phyloP scores from a whole-genome alignment of 2,888 invertebrate genomes.

The Byasa hedistus region DNA sequence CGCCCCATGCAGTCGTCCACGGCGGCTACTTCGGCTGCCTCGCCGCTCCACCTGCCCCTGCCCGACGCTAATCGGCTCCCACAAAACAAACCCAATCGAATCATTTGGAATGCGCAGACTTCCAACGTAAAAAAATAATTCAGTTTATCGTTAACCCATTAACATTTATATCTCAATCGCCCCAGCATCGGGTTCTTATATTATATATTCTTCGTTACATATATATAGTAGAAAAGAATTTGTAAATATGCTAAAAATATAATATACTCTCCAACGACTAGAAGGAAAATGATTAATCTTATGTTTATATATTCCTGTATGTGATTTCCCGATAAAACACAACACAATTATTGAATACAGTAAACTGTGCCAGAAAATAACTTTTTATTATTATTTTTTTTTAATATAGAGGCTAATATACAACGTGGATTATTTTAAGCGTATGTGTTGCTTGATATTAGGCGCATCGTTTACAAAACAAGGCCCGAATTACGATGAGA shows the following conservation, averaged over 20 bases:
- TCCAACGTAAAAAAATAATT: slow-evolving; percentile 7
- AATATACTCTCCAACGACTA: no score
- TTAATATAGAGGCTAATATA: neutral
- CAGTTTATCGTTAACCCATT: slow-evolving; percentile 1
- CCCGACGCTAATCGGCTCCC: slow-evolving; percentile 54
- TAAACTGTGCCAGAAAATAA: no score
- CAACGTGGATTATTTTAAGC: slow-evolving; percentile 13
- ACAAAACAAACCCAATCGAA: slow-evolving; percentile 47
- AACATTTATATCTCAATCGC: neutral
- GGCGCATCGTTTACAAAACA: slow-evolving; percentile 44
- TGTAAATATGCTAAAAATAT: no score
- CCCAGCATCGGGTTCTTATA: neutral
- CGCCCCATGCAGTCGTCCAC: slow-evolving; percentile 65
- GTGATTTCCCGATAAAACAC: no score
- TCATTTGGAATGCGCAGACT: slow-evolving; percentile 38
- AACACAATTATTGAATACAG: no score
- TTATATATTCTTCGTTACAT: neutral
- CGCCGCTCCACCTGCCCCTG: slow-evolving; percentile 46
- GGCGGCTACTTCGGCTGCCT: slow-evolving; percentile 53
- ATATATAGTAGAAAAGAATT: neutral
- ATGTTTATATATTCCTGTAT: no score
- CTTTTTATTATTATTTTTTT: no score
- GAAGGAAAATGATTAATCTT: no score
- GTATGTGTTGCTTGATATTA: slow-evolving; percentile 39
- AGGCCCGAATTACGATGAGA: slow-evolving; percentile 49